phyloP scores from a whole-genome alignment of 2,888 invertebrate species.

The Drosophila meridiana region DNA sequence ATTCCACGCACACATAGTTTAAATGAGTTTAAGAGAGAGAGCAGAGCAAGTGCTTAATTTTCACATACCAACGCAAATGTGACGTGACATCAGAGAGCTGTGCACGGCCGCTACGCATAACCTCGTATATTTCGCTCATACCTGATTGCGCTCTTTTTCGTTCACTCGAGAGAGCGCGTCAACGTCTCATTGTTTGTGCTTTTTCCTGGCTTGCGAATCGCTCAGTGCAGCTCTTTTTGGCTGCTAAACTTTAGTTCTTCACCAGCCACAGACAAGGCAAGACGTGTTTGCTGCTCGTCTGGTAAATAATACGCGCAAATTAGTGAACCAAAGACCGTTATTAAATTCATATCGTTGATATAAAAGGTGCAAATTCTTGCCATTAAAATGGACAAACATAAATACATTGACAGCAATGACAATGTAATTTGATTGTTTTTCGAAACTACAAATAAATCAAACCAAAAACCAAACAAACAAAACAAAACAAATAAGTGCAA shows the following conservation, averaged over 20 bases:
- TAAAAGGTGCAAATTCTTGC: constrained; percentile 27
- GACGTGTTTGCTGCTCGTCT: constrained; percentile 29
- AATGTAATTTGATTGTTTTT: constrained; percentile 46
- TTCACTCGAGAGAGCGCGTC: too few species aligned
- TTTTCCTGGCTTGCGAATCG: not conserved
- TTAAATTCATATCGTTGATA: constrained; percentile 9
- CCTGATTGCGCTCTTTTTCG: not conserved
- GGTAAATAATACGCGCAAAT: constrained; percentile 7
- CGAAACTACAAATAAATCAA: constrained; percentile 7
- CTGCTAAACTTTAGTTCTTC: not conserved
- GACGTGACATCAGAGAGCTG: too few species aligned
- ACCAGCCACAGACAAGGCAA: not conserved
- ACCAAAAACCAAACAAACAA: not conserved
- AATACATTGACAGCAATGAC: constrained; percentile 60
- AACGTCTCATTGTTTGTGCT: too few species aligned
- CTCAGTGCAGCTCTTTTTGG: not conserved
- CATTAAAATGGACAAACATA: constrained; percentile 66
- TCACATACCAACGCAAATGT: too few species aligned
- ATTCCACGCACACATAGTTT: too few species aligned
- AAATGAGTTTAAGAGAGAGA: too few species aligned
- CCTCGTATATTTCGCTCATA: not conserved
- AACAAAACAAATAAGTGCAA: constrained; percentile 17
- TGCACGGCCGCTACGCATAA: not conserved
- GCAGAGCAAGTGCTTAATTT: too few species aligned
- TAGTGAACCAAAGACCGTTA: constrained; percentile 17